Evolutionary conservation across 2,888 invertebrate genomes (phyloP).

Genomic region (Erebia ligea): DNA sequence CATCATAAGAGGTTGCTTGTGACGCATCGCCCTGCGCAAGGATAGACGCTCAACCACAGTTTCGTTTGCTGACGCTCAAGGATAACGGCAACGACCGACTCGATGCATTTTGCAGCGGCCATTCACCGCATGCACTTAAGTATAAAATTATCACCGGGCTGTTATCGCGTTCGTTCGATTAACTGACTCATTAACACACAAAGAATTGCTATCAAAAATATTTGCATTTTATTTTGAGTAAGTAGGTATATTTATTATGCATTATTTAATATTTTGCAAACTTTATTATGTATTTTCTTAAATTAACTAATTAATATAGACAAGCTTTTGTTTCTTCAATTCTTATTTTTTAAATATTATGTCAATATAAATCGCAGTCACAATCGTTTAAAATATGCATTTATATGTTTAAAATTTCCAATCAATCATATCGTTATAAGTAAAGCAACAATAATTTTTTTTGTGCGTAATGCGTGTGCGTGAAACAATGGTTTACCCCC

Average conservation of each 20-base stretch:
- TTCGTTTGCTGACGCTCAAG: slow-evolving; percentile 56
- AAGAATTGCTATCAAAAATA: neutral
- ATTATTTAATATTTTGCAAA: too few species aligned
- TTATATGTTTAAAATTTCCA: neutral
- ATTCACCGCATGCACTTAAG: slow-evolving; percentile 53
- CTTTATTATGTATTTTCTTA: too few species aligned
- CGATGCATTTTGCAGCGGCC: slow-evolving; percentile 56
- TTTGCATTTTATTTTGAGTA: too few species aligned
- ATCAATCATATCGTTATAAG: neutral
- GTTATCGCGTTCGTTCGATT: slow-evolving; percentile 14
- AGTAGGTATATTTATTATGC: too few species aligned
- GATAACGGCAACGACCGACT: slow-evolving; percentile 73
- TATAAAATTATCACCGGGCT: slow-evolving; percentile 25
- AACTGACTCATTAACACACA: neutral
- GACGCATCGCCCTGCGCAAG: slow-evolving; percentile 76
- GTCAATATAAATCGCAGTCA: too few species aligned
- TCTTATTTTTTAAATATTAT: too few species aligned
- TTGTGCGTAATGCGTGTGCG: slow-evolving; percentile 76
- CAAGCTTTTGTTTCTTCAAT: too few species aligned
- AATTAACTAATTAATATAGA: too few species aligned
- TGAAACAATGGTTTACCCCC: slow-evolving; percentile 84
- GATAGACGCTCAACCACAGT: slow-evolving; percentile 62
- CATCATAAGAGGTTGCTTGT: slow-evolving; percentile 57
- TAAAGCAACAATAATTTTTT: neutral
- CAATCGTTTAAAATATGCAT: too few species aligned